A percentile compares a stretch with the other conserved stretches of the same genome.
Evolutionary conservation across 2,888 invertebrate genomes (phyloP).

Genomic region (Spisula subtruncata): DNA sequence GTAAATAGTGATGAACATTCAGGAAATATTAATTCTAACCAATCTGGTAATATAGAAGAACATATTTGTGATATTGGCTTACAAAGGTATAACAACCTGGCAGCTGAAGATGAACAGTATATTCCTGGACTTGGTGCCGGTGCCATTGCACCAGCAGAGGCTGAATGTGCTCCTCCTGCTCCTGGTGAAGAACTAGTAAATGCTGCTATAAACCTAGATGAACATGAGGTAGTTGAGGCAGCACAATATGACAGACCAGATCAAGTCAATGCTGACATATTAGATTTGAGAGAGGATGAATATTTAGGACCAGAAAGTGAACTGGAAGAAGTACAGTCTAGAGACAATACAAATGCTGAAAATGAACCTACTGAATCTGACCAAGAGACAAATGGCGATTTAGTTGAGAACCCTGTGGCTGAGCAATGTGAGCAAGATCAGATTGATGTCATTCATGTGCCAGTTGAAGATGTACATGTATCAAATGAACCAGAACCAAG

Average conservation of each 20-base stretch:
- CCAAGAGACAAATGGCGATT: slow-evolving; percentile 42
- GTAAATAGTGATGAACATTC: background rate
- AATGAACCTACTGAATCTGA: slow-evolving; percentile 64
- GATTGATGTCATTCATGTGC: background rate
- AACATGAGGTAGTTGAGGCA: slow-evolving; percentile 28
- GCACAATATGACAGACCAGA: slow-evolving; percentile 15
- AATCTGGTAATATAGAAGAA: background rate
- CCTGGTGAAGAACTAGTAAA: slow-evolving; percentile 31
- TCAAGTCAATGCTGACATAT: slow-evolving; percentile 26
- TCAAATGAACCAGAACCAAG: slow-evolving; percentile 15
- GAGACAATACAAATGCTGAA: slow-evolving; percentile 38
- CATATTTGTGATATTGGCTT: background rate
- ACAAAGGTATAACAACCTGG: slow-evolving; percentile 43
- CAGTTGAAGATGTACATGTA: background rate
- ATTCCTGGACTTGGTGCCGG: slow-evolving; percentile 21
- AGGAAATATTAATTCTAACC: background rate
- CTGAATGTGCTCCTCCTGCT: background rate
- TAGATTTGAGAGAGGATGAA: slow-evolving; percentile 42
- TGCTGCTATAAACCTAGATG: slow-evolving; percentile 32
- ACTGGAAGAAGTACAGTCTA: slow-evolving; percentile 37
- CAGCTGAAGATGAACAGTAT: slow-evolving; percentile 70
- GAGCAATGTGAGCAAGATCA: background rate
- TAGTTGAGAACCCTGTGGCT: slow-evolving; percentile 19
- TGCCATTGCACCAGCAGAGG: background rate
- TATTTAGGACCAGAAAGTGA: slow-evolving; percentile 58